Conservation (phyloP, 2,797 vertebrate species). For the Sebastes kiyomatsui region DNA sequence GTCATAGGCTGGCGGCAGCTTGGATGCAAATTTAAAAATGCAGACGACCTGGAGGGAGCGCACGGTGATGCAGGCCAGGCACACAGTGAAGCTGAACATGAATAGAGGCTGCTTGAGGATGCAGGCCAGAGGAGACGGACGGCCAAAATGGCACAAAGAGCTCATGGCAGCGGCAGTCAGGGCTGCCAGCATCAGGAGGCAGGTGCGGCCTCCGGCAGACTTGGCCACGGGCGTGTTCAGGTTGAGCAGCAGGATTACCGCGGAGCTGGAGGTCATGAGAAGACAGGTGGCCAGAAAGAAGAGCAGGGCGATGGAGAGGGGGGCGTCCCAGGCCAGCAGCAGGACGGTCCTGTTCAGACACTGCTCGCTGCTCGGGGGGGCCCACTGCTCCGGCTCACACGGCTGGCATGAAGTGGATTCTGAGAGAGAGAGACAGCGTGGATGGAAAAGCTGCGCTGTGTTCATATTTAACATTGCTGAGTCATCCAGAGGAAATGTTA, state of each 20-base stretch:
- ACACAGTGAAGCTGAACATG: conserved; percentile 82
- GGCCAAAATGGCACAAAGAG: conserved; percentile 81
- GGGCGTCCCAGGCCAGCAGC: conserved; percentile 78
- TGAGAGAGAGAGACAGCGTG: conserved; percentile 21
- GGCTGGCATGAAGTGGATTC: conserved; percentile 75
- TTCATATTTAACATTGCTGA: background rate
- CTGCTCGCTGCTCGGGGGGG: conserved; percentile 67
- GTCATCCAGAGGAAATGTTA: background rate
- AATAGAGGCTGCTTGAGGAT: conserved; percentile 82
- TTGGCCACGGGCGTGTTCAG: conserved; percentile 84
- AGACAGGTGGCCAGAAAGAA: conserved; percentile 76
- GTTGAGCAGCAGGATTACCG: conserved; percentile 79
- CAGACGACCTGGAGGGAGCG: conserved; percentile 89
- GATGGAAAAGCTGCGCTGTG: background rate
- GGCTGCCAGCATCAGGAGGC: conserved; percentile 85
- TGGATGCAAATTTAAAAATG: conserved; percentile 88
- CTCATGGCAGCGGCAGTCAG: conserved; percentile 75
- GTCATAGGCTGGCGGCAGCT: conserved; percentile 80
- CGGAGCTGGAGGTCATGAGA: conserved; percentile 72
- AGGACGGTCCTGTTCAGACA: conserved; percentile 76
- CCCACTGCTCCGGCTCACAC: conserved; percentile 81
- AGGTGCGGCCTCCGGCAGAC: conserved; percentile 87
- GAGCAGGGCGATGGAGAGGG: conserved; percentile 72
- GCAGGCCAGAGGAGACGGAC: conserved; percentile 74
- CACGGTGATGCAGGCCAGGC: conserved; percentile 83